Conservation (phyloP, 2,888 invertebrate genomes). For the Leucophenga maculata region DNA sequence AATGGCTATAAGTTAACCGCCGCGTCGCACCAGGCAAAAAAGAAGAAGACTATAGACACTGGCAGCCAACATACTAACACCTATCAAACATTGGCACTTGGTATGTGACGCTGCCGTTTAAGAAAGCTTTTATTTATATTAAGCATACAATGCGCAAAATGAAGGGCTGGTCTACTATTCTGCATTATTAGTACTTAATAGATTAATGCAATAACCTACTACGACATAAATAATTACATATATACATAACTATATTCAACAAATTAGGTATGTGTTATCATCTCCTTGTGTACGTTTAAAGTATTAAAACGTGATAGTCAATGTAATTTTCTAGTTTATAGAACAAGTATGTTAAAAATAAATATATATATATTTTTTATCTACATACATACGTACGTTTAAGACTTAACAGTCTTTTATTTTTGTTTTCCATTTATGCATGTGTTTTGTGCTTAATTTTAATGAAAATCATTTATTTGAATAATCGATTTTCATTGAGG, state of each 20-base stretch:
- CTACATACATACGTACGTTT: slow-evolving; percentile 28
- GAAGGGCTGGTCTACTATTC: neutral
- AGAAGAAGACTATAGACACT: neutral
- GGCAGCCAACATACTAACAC: no score
- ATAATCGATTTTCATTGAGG: neutral
- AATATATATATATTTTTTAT: slow-evolving; percentile 34
- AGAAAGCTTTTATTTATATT: slow-evolving; percentile 2
- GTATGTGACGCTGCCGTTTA: neutral
- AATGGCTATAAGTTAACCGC: neutral
- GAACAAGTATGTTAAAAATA: slow-evolving; percentile 44
- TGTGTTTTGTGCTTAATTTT: slow-evolving; percentile 6
- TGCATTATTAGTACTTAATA: neutral
- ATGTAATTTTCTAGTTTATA: slow-evolving; percentile 10
- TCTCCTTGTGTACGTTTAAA: slow-evolving; percentile 48
- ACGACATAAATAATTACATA: slow-evolving; percentile 4
- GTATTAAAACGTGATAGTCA: slow-evolving; percentile 65
- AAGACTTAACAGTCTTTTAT: slow-evolving; percentile 20
- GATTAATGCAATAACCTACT: neutral
- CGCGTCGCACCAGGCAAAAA: neutral
- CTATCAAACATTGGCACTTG: neutral
- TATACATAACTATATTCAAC: slow-evolving; percentile 21
- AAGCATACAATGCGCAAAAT: neutral
- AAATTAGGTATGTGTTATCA: slow-evolving; percentile 32
- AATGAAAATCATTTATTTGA: neutral
- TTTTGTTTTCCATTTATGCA: neutral